Evolutionary conservation across 2,797 vertebrate species (phyloP), one percentile per base, ranked within the genome.

Genomic region (Myiotriccus ornatus): DNA sequence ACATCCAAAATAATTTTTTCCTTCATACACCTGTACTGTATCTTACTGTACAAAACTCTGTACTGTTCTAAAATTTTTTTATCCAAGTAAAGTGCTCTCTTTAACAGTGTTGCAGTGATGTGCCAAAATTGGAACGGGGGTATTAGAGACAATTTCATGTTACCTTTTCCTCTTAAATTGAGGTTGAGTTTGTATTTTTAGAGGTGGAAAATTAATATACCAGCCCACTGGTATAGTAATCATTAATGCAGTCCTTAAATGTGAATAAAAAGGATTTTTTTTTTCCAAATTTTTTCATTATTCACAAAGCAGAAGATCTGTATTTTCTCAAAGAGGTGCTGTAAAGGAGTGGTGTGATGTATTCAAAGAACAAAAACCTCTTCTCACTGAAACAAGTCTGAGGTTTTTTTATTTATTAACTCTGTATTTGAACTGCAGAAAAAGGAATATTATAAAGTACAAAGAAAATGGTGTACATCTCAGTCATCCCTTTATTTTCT

Each of bases 401-500:
- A 2, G 3, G 12, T 27, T 85, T 96, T 91, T 94, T 93, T 87
- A 74, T 91, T 96, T 87, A 80, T 86, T 88, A 49, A 68, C 32
- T 62, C 14, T 16, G 6, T 80, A 9, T 82, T 50, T 78, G 32
- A 24, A 84, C 81, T 87, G 35, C 43, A 30, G 41, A 13, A 86
- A 94, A 93, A 93, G 7, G 7, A 59, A 14, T 39, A 57, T 60
- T 94, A 13, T 19, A 44, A 56, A 84, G 35, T n/a, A 68, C 53
- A 57, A 80, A 76, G n/a, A 30, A 70, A 85, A 67, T 21, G 1
- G 17, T 70, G 34, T 18, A 88, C 92, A 79, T 94, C 55, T 95
- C 89, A 92, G 85, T 93, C 91, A 75, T 87, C 90, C 77, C 23
- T 89, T 89, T 92, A 59, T 91, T 97, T 97, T 94, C 91, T 94